A percentile compares a stretch with the other conserved stretches of the same genome.
phyloP scores from a whole-genome alignment of 2,888 invertebrate species.

The Trichopria drosophilae region DNA sequence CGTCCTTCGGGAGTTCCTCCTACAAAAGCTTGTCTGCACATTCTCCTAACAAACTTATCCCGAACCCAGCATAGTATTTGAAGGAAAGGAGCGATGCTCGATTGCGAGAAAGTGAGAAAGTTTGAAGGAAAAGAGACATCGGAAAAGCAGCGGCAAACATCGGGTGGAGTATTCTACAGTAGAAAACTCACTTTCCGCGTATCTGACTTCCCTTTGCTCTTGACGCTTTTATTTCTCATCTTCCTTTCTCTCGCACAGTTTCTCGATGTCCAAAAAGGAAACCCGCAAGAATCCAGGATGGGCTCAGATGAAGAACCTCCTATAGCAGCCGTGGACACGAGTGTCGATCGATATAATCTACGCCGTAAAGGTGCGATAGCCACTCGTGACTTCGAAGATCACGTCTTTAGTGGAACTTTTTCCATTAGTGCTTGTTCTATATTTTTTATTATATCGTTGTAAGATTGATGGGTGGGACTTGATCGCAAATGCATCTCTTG shows the following conservation, averaged over 20 bases:
- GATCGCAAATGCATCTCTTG: too few species aligned
- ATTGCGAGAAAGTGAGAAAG: slow-evolving; percentile 19
- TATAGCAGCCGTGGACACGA: slow-evolving; percentile 14
- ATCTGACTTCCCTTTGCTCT: slow-evolving; percentile 25
- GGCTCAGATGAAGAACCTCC: slow-evolving; percentile 8
- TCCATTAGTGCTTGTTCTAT: too few species aligned
- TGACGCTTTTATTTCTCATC: neutral
- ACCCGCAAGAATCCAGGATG: slow-evolving; percentile 20
- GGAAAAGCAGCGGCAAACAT: neutral
- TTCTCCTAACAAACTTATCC: slow-evolving; percentile 51
- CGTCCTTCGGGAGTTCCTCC: slow-evolving; percentile 44
- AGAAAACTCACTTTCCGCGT: slow-evolving; percentile 45
- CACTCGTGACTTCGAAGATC: too few species aligned
- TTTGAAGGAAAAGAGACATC: slow-evolving; percentile 19
- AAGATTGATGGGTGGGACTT: too few species aligned
- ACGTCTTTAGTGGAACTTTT: too few species aligned
- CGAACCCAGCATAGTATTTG: slow-evolving; percentile 37
- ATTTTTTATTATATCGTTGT: too few species aligned
- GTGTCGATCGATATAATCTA: slow-evolving; percentile 23
- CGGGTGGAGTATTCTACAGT: slow-evolving; percentile 1
- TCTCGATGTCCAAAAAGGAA: slow-evolving; percentile 20
- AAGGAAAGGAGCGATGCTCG: slow-evolving; percentile 22
- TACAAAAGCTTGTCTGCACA: too few species aligned
- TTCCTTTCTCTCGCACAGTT: slow-evolving; percentile 8
- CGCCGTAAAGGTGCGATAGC: too few species aligned